Percentiles rank a stretch among this genome's conserved stretches.
Conservation (phyloP, 2,888 invertebrate genomes). For the Anthophora plumipes region DNA sequence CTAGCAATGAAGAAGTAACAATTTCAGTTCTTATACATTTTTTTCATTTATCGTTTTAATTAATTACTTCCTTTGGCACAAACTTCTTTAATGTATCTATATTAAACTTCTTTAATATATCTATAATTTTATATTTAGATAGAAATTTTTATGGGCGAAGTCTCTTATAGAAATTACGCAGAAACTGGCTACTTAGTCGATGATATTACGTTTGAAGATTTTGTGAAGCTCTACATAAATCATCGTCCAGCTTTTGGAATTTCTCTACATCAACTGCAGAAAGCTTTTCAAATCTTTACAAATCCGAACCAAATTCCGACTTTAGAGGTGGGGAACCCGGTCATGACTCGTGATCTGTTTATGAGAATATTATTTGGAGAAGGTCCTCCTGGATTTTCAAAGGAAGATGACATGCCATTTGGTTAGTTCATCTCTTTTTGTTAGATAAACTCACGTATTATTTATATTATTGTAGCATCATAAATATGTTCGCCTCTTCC, state of each 20-base stretch:
- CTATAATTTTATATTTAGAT: conserved; percentile 82
- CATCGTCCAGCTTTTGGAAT: conserved; percentile 88
- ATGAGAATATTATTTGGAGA: conserved; percentile 83
- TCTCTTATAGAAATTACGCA: conserved; percentile 86
- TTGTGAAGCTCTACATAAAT: conserved; percentile 88
- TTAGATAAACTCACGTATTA: too few species aligned
- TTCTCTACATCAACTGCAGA: conserved; percentile 83
- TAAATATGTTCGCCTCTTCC: too few species aligned
- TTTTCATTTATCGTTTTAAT: too few species aligned
- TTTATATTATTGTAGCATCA: neutral
- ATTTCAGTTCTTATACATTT: neutral
- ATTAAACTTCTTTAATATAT: conserved; percentile 14
- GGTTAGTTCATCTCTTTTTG: conserved; percentile 46
- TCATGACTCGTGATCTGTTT: conserved; percentile 84
- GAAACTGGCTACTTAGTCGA: conserved; percentile 83
- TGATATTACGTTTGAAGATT: conserved; percentile 88
- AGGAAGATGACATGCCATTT: conserved; percentile 24
- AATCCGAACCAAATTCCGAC: neutral
- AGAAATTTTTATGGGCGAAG: conserved; percentile 87
- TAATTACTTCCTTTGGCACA: neutral
- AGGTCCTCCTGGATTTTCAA: conserved; percentile 68
- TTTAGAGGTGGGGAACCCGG: conserved; percentile 65
- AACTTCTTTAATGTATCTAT: conserved; percentile 11
- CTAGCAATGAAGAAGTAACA: conserved; percentile 89
- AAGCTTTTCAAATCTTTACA: conserved; percentile 83